Conservation (phyloP, 2,888 invertebrate species). For the Athrips mouffetella region DNA sequence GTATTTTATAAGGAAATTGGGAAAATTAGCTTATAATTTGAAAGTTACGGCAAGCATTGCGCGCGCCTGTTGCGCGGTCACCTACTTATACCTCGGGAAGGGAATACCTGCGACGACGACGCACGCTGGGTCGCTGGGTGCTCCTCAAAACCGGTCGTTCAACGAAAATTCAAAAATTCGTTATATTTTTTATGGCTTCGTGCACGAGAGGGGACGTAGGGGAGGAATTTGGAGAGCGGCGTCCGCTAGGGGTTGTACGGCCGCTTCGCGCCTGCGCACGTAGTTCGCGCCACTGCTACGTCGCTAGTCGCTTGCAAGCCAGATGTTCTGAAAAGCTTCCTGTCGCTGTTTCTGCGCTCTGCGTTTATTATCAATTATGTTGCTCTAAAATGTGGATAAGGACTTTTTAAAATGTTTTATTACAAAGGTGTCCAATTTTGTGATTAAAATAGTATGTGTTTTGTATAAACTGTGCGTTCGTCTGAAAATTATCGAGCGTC, state of each 20-base stretch:
- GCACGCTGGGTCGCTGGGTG: no score
- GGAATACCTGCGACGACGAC: constrained; percentile 20
- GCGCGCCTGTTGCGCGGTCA: constrained; percentile 22
- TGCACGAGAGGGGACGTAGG: constrained; percentile 41
- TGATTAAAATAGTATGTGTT: constrained; percentile 65
- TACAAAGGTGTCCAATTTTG: constrained; percentile 60
- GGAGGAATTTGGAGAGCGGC: constrained; percentile 66
- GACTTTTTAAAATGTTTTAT: constrained; percentile 53
- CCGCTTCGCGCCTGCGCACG: constrained; percentile 74
- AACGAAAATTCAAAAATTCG: constrained; percentile 72
- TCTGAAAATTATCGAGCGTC: constrained; percentile 69
- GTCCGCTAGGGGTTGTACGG: constrained; percentile 71
- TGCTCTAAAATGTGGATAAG: constrained; percentile 68
- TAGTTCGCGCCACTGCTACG: constrained; percentile 79
- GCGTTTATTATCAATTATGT: constrained; percentile 59
- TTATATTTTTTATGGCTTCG: constrained; percentile 75
- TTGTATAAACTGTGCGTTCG: constrained; percentile 57
- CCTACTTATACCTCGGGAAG: not conserved
- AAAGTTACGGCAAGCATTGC: constrained; percentile 16
- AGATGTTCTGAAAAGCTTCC: constrained; percentile 78
- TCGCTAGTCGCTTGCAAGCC: constrained; percentile 75
- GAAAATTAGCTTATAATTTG: not conserved
- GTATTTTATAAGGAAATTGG: no score
- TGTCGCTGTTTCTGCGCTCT: constrained; percentile 67
- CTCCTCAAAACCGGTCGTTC: constrained; percentile 62